Evolutionary conservation across 2,113 vertebrate species (phyloP).

Genomic region (Poicephalus gulielmi): DNA sequence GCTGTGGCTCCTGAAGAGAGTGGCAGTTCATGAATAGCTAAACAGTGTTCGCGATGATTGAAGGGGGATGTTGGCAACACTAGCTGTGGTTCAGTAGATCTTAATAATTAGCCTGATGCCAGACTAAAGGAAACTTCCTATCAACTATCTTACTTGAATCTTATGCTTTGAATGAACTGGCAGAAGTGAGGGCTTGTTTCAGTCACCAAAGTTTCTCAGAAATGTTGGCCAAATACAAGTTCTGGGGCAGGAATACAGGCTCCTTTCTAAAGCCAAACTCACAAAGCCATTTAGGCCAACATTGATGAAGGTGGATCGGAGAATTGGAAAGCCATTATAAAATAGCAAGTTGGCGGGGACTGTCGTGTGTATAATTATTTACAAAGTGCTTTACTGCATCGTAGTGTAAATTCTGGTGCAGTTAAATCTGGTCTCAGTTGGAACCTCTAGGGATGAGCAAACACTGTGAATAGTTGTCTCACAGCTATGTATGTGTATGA

Average conservation of each 20-base stretch:
- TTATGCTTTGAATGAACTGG: neutral
- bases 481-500: neutral
- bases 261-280: neutral
- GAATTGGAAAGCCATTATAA: neutral
- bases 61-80: neutral
- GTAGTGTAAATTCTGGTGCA: neutral
- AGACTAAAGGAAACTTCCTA: neutral
- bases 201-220: neutral
- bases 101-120: neutral
- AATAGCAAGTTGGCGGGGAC: neutral
- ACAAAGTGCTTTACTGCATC: neutral
- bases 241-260: neutral
- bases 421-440: neutral
- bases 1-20: neutral
- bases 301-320: neutral
- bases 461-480: neutral
- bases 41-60: accelerated
- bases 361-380: neutral
- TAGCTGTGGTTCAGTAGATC: neutral
- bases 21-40: neutral
- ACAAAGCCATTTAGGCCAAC: neutral
- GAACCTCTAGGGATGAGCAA: neutral
- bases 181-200: neutral
- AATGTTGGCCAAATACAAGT: neutral
- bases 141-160: neutral